These are phyloP conservation scores for Knipowitschia caucasica DNA, from an alignment of 2,797 vertebrate genomes.

Conservation along the genomic window DNA sequence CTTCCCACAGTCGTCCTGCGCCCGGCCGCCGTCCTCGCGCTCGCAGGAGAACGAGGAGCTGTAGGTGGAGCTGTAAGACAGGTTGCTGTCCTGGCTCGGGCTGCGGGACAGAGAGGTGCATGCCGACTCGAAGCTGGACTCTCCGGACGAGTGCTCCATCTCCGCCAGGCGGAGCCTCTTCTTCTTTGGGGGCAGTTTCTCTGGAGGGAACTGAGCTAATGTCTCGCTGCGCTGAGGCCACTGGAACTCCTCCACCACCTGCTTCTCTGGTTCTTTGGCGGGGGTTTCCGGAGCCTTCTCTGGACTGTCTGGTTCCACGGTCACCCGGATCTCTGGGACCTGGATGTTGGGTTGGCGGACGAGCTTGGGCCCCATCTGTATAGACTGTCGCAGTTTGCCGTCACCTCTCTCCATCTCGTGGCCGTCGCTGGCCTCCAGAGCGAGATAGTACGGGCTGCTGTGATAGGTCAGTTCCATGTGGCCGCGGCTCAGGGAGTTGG, in stretches of 20 bases:
- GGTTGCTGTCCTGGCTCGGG: slow-evolving; percentile 97
- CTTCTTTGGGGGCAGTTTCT: slow-evolving; percentile 98
- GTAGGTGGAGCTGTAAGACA: slow-evolving; percentile 96
- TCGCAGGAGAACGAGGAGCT: slow-evolving; percentile 95
- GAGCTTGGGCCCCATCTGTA: slow-evolving; percentile 83
- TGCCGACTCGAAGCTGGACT: slow-evolving; percentile 98
- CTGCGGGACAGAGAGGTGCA: slow-evolving; percentile 96
- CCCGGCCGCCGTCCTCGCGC: slow-evolving; percentile 87
- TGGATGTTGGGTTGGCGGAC: slow-evolving; percentile 96
- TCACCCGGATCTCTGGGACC: slow-evolving; percentile 97
- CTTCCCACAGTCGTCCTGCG: slow-evolving; percentile 88
- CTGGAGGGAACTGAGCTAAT: slow-evolving; percentile 94
- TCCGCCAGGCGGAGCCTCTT: slow-evolving; percentile 94
- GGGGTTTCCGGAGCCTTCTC: slow-evolving; percentile 85
- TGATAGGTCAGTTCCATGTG: slow-evolving; percentile 71
- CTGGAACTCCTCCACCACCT: slow-evolving; percentile 89
- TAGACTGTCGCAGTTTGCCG: slow-evolving; percentile 68
- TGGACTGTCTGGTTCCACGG: slow-evolving; percentile 94
- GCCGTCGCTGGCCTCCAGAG: slow-evolving; percentile 55
- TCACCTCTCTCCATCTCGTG: slow-evolving; percentile 62
- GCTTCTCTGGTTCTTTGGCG: slow-evolving; percentile 88
- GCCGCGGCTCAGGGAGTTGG: slow-evolving; percentile 89
- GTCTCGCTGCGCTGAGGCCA: slow-evolving; percentile 99
- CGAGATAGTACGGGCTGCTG: slow-evolving; percentile 39
- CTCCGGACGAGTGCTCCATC: slow-evolving; percentile 95